Conservation (phyloP, 2,888 invertebrate species). For the Ennomos fuscantarius region DNA sequence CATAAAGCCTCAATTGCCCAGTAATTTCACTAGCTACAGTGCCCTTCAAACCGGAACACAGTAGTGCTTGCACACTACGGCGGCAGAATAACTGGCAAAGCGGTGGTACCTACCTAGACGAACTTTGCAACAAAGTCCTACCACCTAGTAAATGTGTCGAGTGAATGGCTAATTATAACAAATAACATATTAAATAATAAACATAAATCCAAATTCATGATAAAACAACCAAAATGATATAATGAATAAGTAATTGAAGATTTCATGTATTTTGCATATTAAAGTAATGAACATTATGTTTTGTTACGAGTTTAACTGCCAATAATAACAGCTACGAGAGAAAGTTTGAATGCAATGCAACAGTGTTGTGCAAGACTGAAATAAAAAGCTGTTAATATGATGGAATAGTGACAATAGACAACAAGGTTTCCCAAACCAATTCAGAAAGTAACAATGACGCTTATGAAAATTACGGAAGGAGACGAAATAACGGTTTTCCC, state of each 20-base stretch:
- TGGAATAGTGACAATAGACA: conserved; percentile 41
- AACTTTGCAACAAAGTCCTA: too few relatives aligned
- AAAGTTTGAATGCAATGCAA: conserved; percentile 46
- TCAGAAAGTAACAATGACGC: conserved; percentile 54
- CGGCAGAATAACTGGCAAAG: too few relatives aligned
- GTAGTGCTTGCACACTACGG: too few relatives aligned
- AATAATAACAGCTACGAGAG: conserved; percentile 40
- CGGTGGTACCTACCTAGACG: too few relatives aligned
- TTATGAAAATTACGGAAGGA: conserved; percentile 43
- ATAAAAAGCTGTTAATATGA: conserved; percentile 41
- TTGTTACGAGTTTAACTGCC: conserved; percentile 35
- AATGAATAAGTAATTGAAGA: background rate
- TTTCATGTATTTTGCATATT: conserved; percentile 27
- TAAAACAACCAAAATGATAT: background rate
- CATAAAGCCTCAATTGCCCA: too few relatives aligned
- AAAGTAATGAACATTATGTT: conserved; percentile 19
- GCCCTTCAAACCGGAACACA: too few relatives aligned
- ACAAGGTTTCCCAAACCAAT: conserved; percentile 42
- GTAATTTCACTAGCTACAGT: too few relatives aligned
- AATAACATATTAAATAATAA: background rate
- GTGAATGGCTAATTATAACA: conserved; percentile 7
- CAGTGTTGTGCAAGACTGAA: conserved; percentile 44
- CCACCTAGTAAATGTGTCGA: conserved; percentile 9
- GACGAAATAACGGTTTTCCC: conserved; percentile 53
- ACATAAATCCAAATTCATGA: background rate